Base-by-base conservation (phyloP, 1,140 invertebrate genomes). In the Palaemon carinicauda region DNA sequence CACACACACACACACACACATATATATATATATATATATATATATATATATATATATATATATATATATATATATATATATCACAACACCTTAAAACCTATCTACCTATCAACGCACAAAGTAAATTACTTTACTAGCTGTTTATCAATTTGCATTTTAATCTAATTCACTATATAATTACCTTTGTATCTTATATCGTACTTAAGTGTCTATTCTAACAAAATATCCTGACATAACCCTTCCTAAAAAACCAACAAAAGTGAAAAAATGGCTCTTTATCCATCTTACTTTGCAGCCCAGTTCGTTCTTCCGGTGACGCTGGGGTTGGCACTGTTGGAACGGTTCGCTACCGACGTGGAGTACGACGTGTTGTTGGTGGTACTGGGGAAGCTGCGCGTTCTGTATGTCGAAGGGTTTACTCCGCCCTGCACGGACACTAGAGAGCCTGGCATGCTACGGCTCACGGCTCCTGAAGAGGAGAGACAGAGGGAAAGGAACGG, bases 241-340 rank as follows among this genome's bases (percentile, higher is more conserved):
- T n/a, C n/a, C n/a, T 24, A 31, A 27, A 31, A 50, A 54, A 41
- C 29, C 51, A 29, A 27, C n/a, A 52, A 21, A 29, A 27, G 7
- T 0, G n/a, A n/a, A 51, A 10, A 53, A 33, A 0, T 27, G n/a
- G 21, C 5, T 17, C 3, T 29, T n/a, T 79, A 19, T 31, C 17
- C 51, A 12, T 89, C 90, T 90, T 93, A 95, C 92, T 94, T 94
- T 9, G 94, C 93, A 69, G 93, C 92, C 94, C 94, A 94, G 89
- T 94, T 94, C 29, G 93, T 94, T 78, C 93, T 90, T 41, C 93
- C 93, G 81, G 93, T 92, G 21, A 92, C 88, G 79, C 91, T 92
- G 69, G 91, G 92, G 51, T 89, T 84, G 54, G 74, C 80, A 75
- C 90, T 84, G 75, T 69, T 88, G 54, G 80, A 79, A 53, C 81